Conservation (phyloP, 92 coral and sea anemone genomes). For the Blastomussa wellsi region DNA sequence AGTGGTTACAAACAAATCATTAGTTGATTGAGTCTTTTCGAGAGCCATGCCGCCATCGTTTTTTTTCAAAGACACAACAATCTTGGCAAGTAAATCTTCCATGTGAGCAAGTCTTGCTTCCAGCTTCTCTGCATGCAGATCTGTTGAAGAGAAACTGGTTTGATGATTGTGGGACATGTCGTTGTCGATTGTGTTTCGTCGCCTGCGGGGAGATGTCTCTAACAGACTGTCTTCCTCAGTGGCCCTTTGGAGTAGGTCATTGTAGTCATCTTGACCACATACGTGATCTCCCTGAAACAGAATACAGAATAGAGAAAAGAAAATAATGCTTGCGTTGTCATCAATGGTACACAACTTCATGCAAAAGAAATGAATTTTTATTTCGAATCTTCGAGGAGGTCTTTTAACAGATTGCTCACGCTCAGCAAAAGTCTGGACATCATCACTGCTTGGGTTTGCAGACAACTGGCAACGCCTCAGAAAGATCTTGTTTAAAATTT, state of each 20-base stretch:
- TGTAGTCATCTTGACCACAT: not conserved
- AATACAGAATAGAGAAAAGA: not conserved
- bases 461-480: too few species aligned
- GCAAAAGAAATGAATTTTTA: too few species aligned
- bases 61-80: not conserved
- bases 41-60: not conserved
- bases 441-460: too few species aligned
- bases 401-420: too few species aligned
- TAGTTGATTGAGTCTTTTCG: not conserved
- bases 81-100: constrained; percentile 16
- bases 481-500: too few species aligned
- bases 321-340: not conserved
- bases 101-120: constrained; percentile 19
- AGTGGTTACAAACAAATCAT: not conserved
- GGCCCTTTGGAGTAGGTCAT: not conserved
- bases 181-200: not conserved
- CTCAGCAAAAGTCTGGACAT: too few species aligned
- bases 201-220: not conserved
- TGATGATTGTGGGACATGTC: not conserved
- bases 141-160: not conserved
- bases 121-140: not conserved
- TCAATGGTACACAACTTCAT: too few species aligned
- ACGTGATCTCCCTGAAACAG: constrained; percentile 1
- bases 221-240: not conserved
- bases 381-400: too few species aligned